A percentile compares a stretch with the other conserved stretches of the same genome.
Conservation (phyloP, 2,797 vertebrate genomes). For the Capromys pilorides region DNA sequence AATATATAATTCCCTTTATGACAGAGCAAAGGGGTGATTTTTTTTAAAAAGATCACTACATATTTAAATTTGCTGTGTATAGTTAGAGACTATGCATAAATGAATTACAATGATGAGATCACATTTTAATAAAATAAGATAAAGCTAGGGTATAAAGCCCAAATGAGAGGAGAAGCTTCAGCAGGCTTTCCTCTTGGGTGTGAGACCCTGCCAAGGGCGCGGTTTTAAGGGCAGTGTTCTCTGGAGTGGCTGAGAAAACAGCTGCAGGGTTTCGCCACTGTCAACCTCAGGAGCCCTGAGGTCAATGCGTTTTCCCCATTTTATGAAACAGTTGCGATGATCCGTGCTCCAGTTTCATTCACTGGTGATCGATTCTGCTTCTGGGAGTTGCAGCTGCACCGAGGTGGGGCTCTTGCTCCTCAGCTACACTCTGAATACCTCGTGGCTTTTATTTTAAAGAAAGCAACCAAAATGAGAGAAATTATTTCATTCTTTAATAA, state of each 20-base stretch:
- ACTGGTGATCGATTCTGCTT: background rate
- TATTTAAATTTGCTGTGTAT: background rate
- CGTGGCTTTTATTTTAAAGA: constrained; percentile 45
- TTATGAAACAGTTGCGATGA: background rate
- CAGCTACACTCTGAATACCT: background rate
- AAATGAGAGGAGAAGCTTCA: background rate
- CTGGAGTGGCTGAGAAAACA: background rate
- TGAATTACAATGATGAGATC: background rate
- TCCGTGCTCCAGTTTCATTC: background rate
- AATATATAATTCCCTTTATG: background rate
- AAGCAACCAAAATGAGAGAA: background rate
- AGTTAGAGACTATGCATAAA: background rate
- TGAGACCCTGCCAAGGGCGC: background rate
- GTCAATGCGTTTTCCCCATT: background rate
- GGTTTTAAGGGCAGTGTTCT: background rate
- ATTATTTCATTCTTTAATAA: constrained; percentile 9
- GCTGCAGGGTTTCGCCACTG: background rate
- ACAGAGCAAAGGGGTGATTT: background rate
- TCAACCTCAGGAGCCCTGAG: background rate
- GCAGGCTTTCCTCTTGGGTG: background rate
- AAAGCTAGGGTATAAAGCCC: background rate
- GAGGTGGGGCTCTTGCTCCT: background rate
- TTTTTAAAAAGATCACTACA: background rate
- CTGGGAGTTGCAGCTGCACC: background rate
- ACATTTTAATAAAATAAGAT: background rate